phyloP scores from a whole-genome alignment of 2,888 invertebrate genomes.

The Apamea sordens region DNA sequence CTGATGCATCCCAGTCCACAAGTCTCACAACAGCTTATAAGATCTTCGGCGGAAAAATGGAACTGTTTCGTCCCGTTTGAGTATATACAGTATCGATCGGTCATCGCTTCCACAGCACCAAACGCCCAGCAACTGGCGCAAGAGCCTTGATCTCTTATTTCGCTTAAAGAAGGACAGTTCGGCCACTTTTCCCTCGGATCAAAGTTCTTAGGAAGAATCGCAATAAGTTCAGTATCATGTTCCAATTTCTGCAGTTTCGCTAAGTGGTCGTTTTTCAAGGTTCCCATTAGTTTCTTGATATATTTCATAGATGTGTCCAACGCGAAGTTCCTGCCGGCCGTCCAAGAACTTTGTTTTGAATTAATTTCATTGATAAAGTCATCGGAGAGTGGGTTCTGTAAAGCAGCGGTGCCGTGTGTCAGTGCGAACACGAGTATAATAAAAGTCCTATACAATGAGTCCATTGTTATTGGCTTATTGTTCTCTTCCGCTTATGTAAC shows the following conservation, averaged over 20 bases:
- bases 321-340: slow-evolving; percentile 95
- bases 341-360: slow-evolving; percentile 93
- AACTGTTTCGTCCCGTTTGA: slow-evolving; percentile 46
- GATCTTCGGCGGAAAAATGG: slow-evolving; percentile 51
- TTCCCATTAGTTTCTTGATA: slow-evolving; percentile 93
- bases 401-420: slow-evolving; percentile 66
- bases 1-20: slow-evolving; percentile 48
- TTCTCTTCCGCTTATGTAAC: slow-evolving; percentile 52
- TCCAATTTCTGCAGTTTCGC: slow-evolving; percentile 83
- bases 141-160: slow-evolving; percentile 96
- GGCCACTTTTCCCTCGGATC: slow-evolving; percentile 96
- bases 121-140: slow-evolving; percentile 99
- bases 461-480: slow-evolving; percentile 76
- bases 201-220: slow-evolving; percentile 93
- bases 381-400: slow-evolving; percentile 91
- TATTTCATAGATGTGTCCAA: slow-evolving; percentile 90
- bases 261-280: slow-evolving; percentile 90
- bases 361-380: slow-evolving; percentile 93
- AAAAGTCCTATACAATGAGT: slow-evolving; percentile 68
- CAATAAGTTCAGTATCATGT: slow-evolving; percentile 79
- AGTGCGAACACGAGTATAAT: slow-evolving; percentile 74
- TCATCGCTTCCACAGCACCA: slow-evolving; percentile 97
- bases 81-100: slow-evolving; percentile 91
- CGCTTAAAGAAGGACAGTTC: slow-evolving; percentile 95
- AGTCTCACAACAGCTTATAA: slow-evolving; percentile 52